Base-by-base conservation (phyloP, 2,113 vertebrate species). In the Phasianus colchicus region DNA sequence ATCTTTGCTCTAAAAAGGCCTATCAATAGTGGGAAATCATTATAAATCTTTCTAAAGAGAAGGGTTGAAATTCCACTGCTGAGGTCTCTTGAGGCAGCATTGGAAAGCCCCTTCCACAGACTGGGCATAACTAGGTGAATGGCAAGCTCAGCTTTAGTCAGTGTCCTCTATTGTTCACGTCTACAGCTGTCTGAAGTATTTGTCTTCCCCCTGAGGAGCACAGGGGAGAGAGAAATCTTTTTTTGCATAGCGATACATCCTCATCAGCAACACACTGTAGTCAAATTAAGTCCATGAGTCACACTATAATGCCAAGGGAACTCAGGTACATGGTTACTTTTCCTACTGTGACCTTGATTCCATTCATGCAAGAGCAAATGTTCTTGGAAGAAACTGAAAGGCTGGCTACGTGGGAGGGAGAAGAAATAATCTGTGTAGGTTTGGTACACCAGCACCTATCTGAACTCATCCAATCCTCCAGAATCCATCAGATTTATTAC, bases 281-380 rank as follows among this genome's bases (percentile, higher is more conserved):
- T 89, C 87, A 95, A 92, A 96, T 90, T 89, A 94, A 94, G 77
- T 83, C 87, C 93, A 45, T 85, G 74, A 96, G 83, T 91, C 86
- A 95, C 48, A 85, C 38, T 38, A 32, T 47, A 70, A 71, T 61
- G 76, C 42, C 57, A 85, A 83, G 73, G 69, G 61, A 89, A 86
- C 80, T 18, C 61, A 95, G 66, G 73, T 43, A 90, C 9, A 1
- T 78, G 42, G 45, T 77, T 91, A 70, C 43, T 78, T 87, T 71
- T 66, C 75, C 38, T 67, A 21, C 2, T 0, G 52, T 88, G 82
- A 93, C 77, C 88, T 83, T 88, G 78, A 90, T 92, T 95, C 30
- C 65, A 69, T 81, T 96, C 85, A 96, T 42, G 72, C 38, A 88
- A 78, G 43, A 89, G 70, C 38, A 88, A 81, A 66, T 40, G 36